Conservation (phyloP, 1,140 invertebrate species). For the Hesperophylax magnus region DNA sequence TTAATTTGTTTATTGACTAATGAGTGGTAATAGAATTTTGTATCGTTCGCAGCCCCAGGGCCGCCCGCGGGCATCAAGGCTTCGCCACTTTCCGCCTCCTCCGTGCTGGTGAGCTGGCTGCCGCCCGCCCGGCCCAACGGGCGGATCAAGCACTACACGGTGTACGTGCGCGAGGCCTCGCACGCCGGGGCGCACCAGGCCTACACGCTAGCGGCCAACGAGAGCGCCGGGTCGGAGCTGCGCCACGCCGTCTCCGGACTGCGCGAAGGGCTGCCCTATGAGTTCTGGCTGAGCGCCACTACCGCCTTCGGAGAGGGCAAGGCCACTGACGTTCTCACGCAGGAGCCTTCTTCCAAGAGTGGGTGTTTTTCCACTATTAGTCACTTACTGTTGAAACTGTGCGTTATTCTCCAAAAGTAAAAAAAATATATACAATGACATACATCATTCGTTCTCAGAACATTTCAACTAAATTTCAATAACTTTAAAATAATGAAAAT, state of each 20-base stretch:
- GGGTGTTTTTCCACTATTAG: neutral
- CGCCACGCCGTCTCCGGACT: conserved; percentile 64
- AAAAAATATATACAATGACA: no score
- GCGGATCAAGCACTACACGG: conserved; percentile 85
- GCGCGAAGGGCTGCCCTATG: conserved; percentile 76
- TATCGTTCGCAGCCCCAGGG: conserved; percentile 78
- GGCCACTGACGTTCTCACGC: conserved; percentile 60
- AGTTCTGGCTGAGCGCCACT: conserved; percentile 91
- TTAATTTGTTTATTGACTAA: no score
- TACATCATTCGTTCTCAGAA: no score
- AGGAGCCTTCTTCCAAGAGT: conserved; percentile 51
- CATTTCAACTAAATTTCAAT: no score
- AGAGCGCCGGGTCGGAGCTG: conserved; percentile 60
- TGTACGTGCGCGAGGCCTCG: conserved; percentile 81
- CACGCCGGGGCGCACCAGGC: conserved; percentile 45
- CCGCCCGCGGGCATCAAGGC: conserved; percentile 87
- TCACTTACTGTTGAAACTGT: no score
- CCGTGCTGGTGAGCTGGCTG: conserved; percentile 88
- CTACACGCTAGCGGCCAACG: conserved; percentile 36
- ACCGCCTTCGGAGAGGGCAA: conserved; percentile 85
- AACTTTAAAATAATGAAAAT: no score
- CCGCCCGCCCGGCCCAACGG: conserved; percentile 86
- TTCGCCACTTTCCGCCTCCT: conserved; percentile 81
- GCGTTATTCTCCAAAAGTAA: no score
- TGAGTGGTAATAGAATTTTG: no score